phyloP scores from a whole-genome alignment of 2,797 vertebrate species.

The Coendou prehensilis region DNA sequence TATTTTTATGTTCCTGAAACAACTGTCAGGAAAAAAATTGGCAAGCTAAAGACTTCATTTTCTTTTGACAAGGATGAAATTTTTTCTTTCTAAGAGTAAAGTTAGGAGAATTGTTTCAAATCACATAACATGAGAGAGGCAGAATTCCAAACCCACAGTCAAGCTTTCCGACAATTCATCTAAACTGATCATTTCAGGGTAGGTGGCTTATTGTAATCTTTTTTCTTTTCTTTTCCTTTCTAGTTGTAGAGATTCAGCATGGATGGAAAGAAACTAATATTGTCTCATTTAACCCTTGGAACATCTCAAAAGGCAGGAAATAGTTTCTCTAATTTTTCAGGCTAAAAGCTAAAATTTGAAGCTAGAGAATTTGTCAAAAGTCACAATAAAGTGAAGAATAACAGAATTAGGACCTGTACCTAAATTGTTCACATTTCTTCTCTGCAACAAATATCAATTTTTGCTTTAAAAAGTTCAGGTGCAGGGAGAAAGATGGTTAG shows the following conservation, averaged over 20 bases:
- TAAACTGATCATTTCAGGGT: background rate
- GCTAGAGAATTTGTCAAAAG: constrained; percentile 10
- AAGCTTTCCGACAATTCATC: background rate
- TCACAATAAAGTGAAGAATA: background rate
- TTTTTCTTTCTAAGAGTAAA: constrained; percentile 18
- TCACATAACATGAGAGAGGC: background rate
- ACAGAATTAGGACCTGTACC: background rate
- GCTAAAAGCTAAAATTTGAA: constrained; percentile 8
- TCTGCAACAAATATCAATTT: background rate
- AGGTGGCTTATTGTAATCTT: background rate
- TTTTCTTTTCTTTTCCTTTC: background rate
- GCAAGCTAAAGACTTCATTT: constrained; percentile 8
- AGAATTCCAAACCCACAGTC: background rate
- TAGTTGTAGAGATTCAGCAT: background rate
- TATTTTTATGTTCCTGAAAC: constrained; percentile 36
- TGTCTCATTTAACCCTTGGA: background rate
- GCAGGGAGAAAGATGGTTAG: background rate
- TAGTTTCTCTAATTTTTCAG: constrained; percentile 45
- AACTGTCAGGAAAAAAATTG: background rate
- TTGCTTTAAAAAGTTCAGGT: background rate
- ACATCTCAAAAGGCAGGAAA: background rate
- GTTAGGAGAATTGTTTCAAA: background rate
- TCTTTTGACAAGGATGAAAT: constrained; percentile 11
- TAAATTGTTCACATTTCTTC: background rate
- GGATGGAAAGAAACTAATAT: background rate